These are phyloP conservation scores for Catalaphyllia jardinei DNA, from an alignment of 64 coral and sea anemone genomes.

Conservation along the genomic window DNA sequence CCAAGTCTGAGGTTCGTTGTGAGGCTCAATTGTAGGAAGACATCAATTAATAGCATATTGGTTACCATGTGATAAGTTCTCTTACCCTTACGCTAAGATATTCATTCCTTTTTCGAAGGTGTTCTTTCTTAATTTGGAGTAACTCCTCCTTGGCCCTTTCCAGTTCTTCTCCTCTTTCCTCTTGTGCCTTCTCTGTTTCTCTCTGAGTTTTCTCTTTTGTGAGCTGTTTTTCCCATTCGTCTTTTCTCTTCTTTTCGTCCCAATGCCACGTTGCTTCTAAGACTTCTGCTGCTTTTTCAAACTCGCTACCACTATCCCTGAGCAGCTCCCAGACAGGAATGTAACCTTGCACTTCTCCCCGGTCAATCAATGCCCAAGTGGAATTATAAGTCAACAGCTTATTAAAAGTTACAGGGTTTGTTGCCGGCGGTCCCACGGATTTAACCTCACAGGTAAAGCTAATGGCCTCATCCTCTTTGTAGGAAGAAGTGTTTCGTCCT, in stretches of 20 bases:
- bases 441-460: not conserved
- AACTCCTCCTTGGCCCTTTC: not conserved
- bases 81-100: not conserved
- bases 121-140: not conserved
- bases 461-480: not conserved
- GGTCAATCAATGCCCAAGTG: slow-evolving; percentile 43
- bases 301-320: not conserved
- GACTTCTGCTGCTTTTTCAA: slow-evolving; percentile 2
- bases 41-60: too few species aligned
- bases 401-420: not conserved
- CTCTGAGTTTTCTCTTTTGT: too few species aligned
- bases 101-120: not conserved
- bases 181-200: not conserved
- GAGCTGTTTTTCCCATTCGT: too few species aligned
- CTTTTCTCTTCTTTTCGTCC: too few species aligned
- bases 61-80: too few species aligned
- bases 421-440: not conserved
- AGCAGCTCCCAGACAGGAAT: slow-evolving; percentile 37
- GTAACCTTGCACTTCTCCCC: not conserved
- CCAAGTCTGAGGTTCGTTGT: too few species aligned
- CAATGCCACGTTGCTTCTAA: not conserved
- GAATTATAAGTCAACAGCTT: slow-evolving; percentile 24
- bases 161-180: not conserved
- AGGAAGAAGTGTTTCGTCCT: not conserved
- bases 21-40: too few species aligned